A percentile compares a stretch with the other conserved stretches of the same genome.
These are phyloP conservation scores for Drosophila ustulata DNA, from an alignment of 2,888 invertebrate species.

Conservation along the genomic window DNA sequence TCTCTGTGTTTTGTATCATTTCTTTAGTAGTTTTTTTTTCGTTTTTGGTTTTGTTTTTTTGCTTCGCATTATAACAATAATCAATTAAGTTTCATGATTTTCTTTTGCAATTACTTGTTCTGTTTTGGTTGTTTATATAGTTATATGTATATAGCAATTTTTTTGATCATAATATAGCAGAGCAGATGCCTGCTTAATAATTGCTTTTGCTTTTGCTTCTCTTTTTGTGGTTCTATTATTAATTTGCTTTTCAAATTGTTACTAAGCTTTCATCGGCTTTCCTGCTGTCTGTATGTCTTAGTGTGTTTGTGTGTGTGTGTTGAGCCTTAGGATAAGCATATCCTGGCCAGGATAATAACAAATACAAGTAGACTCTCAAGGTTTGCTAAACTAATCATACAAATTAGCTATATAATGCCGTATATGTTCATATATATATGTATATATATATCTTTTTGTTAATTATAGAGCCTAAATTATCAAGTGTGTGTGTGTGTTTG, in stretches of 20 bases:
- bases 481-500: slow-evolving; percentile 44
- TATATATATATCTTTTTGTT: slow-evolving; percentile 28
- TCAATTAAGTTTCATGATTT: slow-evolving; percentile 73
- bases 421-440: slow-evolving; percentile 32
- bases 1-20: slow-evolving; percentile 37
- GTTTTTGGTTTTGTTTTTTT: slow-evolving; percentile 47
- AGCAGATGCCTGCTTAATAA: slow-evolving; percentile 22
- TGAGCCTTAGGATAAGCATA: slow-evolving; percentile 47
- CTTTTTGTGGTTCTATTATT: slow-evolving; percentile 17
- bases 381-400: slow-evolving; percentile 60
- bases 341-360: slow-evolving; percentile 52
- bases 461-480: slow-evolving; percentile 59
- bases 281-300: slow-evolving; percentile 7
- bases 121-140: slow-evolving; percentile 34
- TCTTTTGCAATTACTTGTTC: slow-evolving; percentile 68
- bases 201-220: slow-evolving; percentile 49
- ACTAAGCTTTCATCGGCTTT: slow-evolving; percentile 16
- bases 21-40: slow-evolving; percentile 18
- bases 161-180: slow-evolving; percentile 44
- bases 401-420: slow-evolving; percentile 68
- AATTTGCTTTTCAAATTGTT: slow-evolving; percentile 31
- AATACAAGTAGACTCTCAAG: slow-evolving; percentile 59
- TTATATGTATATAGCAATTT: slow-evolving; percentile 47
- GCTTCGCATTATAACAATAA: slow-evolving; percentile 83
- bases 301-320: slow-evolving; percentile 28